Base-by-base conservation (phyloP, 2,888 invertebrate genomes). In the Diadegma fenestrale region DNA sequence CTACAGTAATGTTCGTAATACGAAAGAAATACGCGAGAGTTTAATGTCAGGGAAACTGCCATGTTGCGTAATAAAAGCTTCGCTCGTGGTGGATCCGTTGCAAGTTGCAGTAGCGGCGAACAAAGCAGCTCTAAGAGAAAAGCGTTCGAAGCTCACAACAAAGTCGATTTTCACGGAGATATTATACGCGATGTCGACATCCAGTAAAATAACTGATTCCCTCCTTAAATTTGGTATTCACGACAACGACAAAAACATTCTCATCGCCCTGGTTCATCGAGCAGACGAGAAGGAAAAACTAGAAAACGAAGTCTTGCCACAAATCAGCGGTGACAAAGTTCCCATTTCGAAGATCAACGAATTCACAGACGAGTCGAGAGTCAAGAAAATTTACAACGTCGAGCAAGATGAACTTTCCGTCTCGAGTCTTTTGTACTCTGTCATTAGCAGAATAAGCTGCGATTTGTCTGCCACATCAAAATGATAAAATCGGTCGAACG, bases 181-280 rank as follows among this genome's bases (percentile, higher is more conserved):
- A 69, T 90, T 97, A 22, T 97, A 95, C 91, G 96, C 96, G 92
- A 94, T 97, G 82, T 97, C 97, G 0, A 92, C 95, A 0, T 95
- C 96, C 0, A 96, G 95, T 90, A 97, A 96, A 89, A 97, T 97
- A 86, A 95, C 96, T 4, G 95, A 96, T 87, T 96, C 97, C 85
- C 94, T 97, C 71, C 94, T 92, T 72, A 96, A 94, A 84, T 97
- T 97, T 93, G 96, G 97, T 0, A 95, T 96, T 22, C 92, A 93
- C 66, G 95, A 95, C 77, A 91, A 92, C 1, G 95, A 95, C 80
- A 93, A 89, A 10, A 94, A 94, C 85, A 91, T 95, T 71, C 86
- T 96, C 43, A 92, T 95, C 26, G 94, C 94, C 19, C 88, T 94
- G 0, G 89, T 96, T 79, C 91, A 93, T 54, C 91, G 93, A 41